Conservation (phyloP, 2,888 invertebrate species). For the Apotomis betuletana region DNA sequence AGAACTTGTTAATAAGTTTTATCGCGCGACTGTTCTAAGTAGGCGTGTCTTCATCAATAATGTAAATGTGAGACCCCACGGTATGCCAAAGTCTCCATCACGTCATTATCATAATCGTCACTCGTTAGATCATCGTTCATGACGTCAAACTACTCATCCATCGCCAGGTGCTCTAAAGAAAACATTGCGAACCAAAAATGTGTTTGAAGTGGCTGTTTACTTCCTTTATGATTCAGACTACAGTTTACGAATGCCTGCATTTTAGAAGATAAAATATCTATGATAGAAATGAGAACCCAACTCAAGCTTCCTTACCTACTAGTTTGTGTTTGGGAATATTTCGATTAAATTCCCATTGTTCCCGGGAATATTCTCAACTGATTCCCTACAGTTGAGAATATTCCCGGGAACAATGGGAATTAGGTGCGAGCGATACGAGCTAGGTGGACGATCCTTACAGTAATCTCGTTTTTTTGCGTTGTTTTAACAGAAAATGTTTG, state of each 20-base stretch:
- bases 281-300: too few relatives aligned
- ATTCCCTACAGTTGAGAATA: too few relatives aligned
- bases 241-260: background rate
- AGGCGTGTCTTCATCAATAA: conserved; percentile 12
- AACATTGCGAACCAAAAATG: conserved; percentile 46
- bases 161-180: conserved; percentile 67
- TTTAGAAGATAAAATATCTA: background rate
- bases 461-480: too few relatives aligned
- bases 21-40: background rate
- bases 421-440: too few relatives aligned
- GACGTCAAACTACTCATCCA: conserved; percentile 52
- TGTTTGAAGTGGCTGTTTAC: conserved; percentile 13
- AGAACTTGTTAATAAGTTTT: background rate
- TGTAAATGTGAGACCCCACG: conserved; percentile 1
- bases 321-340: too few relatives aligned
- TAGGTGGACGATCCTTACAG: too few relatives aligned
- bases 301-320: too few relatives aligned
- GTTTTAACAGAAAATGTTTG: too few relatives aligned
- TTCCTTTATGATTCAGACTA: background rate
- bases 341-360: too few relatives aligned
- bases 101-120: conserved; percentile 36
- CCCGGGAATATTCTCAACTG: too few relatives aligned
- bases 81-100: conserved; percentile 26
- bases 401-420: too few relatives aligned
- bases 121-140: conserved; percentile 49